Conservation (phyloP, 2,797 vertebrate genomes). For the Chloroceryle inda region DNA sequence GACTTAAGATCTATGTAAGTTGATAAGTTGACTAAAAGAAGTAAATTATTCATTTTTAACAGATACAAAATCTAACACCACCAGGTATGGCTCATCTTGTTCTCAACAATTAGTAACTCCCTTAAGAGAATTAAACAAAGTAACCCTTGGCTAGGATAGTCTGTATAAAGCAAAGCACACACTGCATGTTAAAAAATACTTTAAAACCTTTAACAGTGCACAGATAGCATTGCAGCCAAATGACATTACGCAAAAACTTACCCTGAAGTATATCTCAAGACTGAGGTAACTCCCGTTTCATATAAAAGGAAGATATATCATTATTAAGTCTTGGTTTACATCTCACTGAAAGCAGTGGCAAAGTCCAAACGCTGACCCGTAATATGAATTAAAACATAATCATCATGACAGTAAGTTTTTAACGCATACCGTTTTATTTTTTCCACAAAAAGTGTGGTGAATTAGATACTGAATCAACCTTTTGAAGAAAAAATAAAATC, state of each 20-base stretch:
- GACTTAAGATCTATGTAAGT: not conserved
- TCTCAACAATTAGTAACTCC: not conserved
- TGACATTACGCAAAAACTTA: not conserved
- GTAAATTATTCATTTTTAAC: not conserved
- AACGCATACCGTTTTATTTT: not conserved
- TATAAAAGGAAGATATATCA: not conserved
- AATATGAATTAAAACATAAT: not conserved
- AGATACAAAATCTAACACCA: not conserved
- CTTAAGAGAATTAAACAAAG: not conserved
- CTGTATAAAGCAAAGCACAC: not conserved
- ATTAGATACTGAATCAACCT: rapidly evolving
- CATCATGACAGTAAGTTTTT: not conserved
- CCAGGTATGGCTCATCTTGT: not conserved
- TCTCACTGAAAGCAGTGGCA: not conserved
- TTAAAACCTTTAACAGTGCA: not conserved
- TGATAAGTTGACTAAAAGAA: not conserved
- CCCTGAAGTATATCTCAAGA: not conserved
- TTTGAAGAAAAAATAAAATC: not conserved
- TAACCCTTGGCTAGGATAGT: not conserved
- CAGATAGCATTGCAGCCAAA: not conserved
- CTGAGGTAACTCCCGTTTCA: not conserved
- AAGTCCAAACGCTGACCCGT: not conserved
- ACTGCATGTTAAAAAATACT: not conserved
- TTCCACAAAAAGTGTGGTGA: not conserved
- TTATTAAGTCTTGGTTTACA: not conserved